A percentile compares a stretch with the other conserved stretches of the same genome.
Conservation (phyloP, 2,113 vertebrate genomes). For the Nannospalax galili region DNA sequence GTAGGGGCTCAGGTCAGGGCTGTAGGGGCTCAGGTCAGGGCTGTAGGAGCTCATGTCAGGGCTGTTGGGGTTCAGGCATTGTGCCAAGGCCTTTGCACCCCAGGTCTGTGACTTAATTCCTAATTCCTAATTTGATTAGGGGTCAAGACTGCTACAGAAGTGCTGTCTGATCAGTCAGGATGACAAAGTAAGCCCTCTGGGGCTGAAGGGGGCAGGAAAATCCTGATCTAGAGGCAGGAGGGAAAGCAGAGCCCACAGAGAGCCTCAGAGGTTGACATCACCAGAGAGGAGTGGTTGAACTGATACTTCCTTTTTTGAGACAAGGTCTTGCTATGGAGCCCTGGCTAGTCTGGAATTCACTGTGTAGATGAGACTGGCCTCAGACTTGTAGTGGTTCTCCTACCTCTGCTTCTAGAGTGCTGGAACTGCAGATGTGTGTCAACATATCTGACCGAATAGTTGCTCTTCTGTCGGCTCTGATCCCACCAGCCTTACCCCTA, state of each 20-base stretch:
- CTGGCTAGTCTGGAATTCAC: not conserved
- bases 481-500: not conserved
- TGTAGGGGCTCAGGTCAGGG: not conserved
- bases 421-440: not conserved
- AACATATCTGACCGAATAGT: no score
- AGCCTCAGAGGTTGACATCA: not conserved
- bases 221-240: not conserved
- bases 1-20: no score
- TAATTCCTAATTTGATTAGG: not conserved
- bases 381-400: not conserved
- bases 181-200: not conserved
- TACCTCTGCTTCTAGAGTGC: not conserved
- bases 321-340: not conserved
- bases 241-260: not conserved
- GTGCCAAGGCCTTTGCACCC: not conserved
- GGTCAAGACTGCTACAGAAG: no score
- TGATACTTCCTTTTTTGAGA: not conserved
- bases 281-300: not conserved
- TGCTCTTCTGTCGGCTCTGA: accelerated
- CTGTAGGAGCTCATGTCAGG: no score
- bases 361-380: not conserved
- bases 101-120: not conserved
- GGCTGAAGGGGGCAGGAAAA: not conserved
- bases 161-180: not conserved
- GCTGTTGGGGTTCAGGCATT: no score